These are phyloP conservation scores for Actinopyga echinites DNA, from an alignment of 53 echinoderm and acorn worm species.

Conservation along the genomic window DNA sequence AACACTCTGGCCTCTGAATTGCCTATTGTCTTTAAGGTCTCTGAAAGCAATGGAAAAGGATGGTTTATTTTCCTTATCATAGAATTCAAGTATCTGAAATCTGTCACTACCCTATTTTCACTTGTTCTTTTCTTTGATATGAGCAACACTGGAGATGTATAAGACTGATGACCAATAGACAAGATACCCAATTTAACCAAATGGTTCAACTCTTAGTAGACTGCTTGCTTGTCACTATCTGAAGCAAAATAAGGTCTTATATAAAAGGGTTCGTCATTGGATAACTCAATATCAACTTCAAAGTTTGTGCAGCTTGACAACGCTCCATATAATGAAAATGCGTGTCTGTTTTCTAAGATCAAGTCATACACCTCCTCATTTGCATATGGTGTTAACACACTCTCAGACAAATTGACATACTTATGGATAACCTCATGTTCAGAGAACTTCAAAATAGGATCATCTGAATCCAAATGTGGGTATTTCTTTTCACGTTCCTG, in stretches of 20 bases:
- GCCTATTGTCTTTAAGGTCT: neutral
- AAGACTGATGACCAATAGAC: too few relatives aligned
- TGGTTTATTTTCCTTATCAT: too few relatives aligned
- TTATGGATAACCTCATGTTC: neutral
- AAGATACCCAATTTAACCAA: too few relatives aligned
- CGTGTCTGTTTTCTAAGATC: constrained; percentile 46
- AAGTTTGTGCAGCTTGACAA: constrained; percentile 53
- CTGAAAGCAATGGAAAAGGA: too few relatives aligned
- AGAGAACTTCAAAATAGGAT: neutral
- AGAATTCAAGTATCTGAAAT: too few relatives aligned
- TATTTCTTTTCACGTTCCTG: neutral
- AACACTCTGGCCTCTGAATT: too few relatives aligned
- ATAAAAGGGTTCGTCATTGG: constrained; percentile 52
- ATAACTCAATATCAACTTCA: constrained; percentile 50
- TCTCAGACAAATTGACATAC: neutral
- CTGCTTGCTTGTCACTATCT: neutral
- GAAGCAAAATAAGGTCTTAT: constrained; percentile 50
- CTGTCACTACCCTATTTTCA: too few relatives aligned
- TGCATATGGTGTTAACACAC: constrained; percentile 9
- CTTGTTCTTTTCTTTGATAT: too few relatives aligned
- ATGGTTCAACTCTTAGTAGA: too few relatives aligned
- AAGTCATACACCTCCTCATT: constrained; percentile 7
- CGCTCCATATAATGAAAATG: constrained; percentile 53
- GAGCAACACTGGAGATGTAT: too few relatives aligned
- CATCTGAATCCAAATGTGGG: neutral